Evolutionary conservation across 2,113 vertebrate species (phyloP), one percentile per base, ranked within the genome.

Genomic region (Nannospalax galili): DNA sequence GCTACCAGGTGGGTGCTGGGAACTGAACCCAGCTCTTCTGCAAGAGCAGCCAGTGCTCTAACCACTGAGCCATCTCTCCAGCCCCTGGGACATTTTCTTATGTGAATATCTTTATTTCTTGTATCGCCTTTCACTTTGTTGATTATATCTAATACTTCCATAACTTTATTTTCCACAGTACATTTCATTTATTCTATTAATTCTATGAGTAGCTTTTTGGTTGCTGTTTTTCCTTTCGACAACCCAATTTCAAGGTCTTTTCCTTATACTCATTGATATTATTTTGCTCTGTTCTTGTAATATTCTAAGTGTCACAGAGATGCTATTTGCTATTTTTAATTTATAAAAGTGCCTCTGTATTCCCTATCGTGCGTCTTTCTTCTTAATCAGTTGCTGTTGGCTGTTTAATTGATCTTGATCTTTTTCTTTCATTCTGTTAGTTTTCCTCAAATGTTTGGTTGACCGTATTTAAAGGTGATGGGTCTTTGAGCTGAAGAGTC

Each of bases 121-220:
- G 56, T 11, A 78, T 94, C 56, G 45, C 64, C 24, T 75, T n/a
- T 81, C 67, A 93, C 89, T 12, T 80, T 24, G 79, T n/a, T 73
- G 60, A 37, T 74, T 80, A 62, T 37, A 64, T 1, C 35, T 93
- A 77, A 4, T 7, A 78, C 86, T 95, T 89, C 70, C 56, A 37
- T 56, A 82, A 74, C n/a, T 95, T 92, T 40, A 88, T 86, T 65
- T 95, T 74, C 70, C 78, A 92, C 58, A 78, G 72, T 70, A 82
- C 30, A 67, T n/a, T n/a, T n/a, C n/a, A n/a, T n/a, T n/a, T n/a
- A n/a, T n/a, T 94, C 45, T 64, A 2, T 74, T 85, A 73, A 58
- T 64, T 92, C 26, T 89, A 20, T 92, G 62, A 73, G 35, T 32
- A 73, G 40, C 37, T 28, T 74, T 56, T 70, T 40, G 64, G 2